Evolutionary conservation across 1,140 invertebrate species (phyloP), one percentile per base, ranked within the genome.

Genomic region (Leptestheria dahalacensis): DNA sequence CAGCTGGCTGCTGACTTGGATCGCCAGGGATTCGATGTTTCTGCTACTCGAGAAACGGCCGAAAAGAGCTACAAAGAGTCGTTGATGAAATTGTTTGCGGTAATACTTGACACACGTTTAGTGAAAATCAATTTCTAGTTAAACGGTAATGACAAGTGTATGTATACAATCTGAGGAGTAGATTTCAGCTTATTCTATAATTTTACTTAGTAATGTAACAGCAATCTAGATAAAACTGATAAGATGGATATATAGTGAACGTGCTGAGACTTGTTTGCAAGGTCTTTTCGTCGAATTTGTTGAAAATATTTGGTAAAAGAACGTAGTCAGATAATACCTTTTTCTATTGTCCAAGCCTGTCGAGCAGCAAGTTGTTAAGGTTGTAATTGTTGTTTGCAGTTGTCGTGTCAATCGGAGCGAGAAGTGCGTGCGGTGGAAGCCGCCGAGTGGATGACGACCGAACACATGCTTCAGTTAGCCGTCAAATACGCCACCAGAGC

Each of bases 51-150:
- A 60, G 80, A 84, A 6, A 75, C 81, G 46, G 73, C 77, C 9
- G 76, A 80, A 6, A 83, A 81, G 67, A 71, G 76, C 20, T 77
- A 79, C 3, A 81, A 84, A 62, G 83, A 91, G 69, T 78, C 82
- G n/a, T 78, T 91, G 25, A 79, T 96, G 61, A 91, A 91, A 73
- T 70, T 94, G 21, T 94, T 97, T 77, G 89, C 88, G 20, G 86
- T 91, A 74, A 79, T 74, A 33, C 59, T 23, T 26, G 59, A 57
- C 26, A 41, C n/a, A n/a, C n/a, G n/a, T n/a, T n/a, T n/a, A n/a
- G n/a, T n/a, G n/a, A n/a, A n/a, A n/a, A n/a, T n/a, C n/a, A n/a
- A n/a, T n/a, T n/a, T n/a, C n/a, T n/a, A n/a, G n/a, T n/a, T n/a
- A n/a, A n/a, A n/a, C n/a, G n/a, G n/a, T n/a, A n/a, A n/a, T n/a